phyloP scores from a whole-genome alignment of 2,888 invertebrate genomes.

The Nymphalis urticae region DNA sequence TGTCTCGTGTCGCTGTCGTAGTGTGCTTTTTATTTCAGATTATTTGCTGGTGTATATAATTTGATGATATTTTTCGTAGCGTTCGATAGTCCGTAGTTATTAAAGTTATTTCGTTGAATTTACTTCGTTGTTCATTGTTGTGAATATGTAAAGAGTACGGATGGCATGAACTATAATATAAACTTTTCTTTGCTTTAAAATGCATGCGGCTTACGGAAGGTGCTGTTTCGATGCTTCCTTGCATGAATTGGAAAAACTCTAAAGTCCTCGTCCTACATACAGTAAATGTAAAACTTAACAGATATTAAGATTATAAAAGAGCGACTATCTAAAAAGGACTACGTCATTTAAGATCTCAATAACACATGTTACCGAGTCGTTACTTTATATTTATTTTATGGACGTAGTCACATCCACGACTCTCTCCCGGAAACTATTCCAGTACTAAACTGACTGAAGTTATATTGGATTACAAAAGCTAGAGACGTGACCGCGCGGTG shows the following conservation, averaged over 20 bases:
- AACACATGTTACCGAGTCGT: too few species aligned
- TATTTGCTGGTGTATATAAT: slow-evolving; percentile 33
- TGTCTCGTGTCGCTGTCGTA: slow-evolving; percentile 53
- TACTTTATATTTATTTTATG: too few species aligned
- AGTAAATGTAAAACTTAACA: neutral
- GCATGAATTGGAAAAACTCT: slow-evolving; percentile 13
- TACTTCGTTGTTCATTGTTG: neutral
- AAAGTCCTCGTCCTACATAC: neutral
- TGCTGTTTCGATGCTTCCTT: slow-evolving; percentile 4
- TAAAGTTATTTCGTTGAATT: neutral
- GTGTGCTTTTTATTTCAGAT: slow-evolving; percentile 30
- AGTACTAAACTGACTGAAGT: too few species aligned
- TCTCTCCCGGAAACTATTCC: too few species aligned
- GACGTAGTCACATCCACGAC: too few species aligned
- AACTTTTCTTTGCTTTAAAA: slow-evolving; percentile 16
- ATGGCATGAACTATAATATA: slow-evolving; percentile 11
- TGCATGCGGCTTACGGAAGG: slow-evolving; percentile 20
- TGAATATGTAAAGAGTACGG: neutral
- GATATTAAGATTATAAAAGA: too few species aligned
- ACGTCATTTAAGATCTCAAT: too few species aligned
- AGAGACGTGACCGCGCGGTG: too few species aligned
- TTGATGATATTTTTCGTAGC: slow-evolving; percentile 2
- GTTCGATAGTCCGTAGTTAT: neutral
- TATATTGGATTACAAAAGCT: too few species aligned
- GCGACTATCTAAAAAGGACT: too few species aligned